Base-by-base conservation (phyloP, 2,888 invertebrate genomes). In the Spilarctia lutea region DNA sequence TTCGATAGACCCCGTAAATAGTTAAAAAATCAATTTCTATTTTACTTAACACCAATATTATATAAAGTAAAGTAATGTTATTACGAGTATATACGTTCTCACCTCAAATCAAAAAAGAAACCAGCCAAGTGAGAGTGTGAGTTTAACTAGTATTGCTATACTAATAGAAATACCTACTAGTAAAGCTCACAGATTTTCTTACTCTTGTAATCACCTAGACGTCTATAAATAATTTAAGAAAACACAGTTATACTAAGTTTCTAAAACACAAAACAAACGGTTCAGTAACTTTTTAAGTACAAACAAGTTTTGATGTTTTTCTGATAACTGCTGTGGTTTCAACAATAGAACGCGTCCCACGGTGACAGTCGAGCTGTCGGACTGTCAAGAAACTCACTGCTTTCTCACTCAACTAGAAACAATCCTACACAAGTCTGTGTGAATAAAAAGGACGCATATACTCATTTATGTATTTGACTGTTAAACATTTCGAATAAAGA, bases 291-390 rank as follows among this genome's bases (percentile, higher is more conserved):
- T 63, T 60, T 63, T 8, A 63, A 63, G 18, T 30, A 30, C 30
- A 30, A 63, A 63, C 27, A 63, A 27, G 60, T 60, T 63, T 63
- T 18, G 27, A 63, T 30, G 63, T 63, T 63, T 63, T 63, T 63
- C 63, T 66, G 65, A 24, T 66, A 30, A 7, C 18, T 30, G 13
- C 65, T 68, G 68, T 68, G 8, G 16, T 45, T 68, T 68, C 1
- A 68, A 42, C 39, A 68, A 60, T 70, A 60, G 35, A 18, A 8
- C 63, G 18, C 18, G 30, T 63, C 63, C 63, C 63, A 63, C 63
- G 63, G 63, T 30, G 63, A 27, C 63, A 63, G 63, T 8, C 3
- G 18, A 63, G 30, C 30, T 0, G 30, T 1, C 27, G 63, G 30
- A 18, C 30, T 0, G 30, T 1, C 27, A 30, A 63, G 63, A 63